These are phyloP conservation scores for Vidua chalybeata DNA, from an alignment of 2,113 vertebrate genomes.

Conservation along the genomic window DNA sequence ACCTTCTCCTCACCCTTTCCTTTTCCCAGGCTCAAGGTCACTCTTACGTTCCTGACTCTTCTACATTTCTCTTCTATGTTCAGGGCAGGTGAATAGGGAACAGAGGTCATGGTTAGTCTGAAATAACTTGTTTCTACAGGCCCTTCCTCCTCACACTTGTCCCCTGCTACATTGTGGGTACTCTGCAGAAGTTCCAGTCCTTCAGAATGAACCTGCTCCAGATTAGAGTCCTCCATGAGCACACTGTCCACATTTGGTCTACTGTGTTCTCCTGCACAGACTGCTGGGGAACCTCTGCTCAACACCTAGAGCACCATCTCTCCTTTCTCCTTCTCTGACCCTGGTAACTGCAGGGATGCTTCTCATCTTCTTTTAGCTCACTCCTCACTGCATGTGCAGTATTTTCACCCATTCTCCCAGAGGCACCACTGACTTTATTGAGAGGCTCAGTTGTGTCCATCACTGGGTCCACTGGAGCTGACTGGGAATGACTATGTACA, in stretches of 20 bases:
- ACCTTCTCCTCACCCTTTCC: not conserved
- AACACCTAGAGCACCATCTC: fast-evolving
- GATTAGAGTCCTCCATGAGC: not conserved
- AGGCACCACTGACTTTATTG: not conserved
- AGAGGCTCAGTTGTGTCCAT: not conserved
- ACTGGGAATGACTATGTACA: not conserved
- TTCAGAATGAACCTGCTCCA: not conserved
- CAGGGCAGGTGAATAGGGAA: fast-evolving
- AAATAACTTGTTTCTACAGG: not conserved
- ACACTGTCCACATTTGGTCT: not conserved
- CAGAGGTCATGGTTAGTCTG: not conserved
- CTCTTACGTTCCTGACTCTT: not conserved
- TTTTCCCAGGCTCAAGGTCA: not conserved
- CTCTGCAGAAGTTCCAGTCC: not conserved
- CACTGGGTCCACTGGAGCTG: fast-evolving
- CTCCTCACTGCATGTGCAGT: not conserved
- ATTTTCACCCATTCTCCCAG: not conserved
- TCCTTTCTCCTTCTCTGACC: not conserved
- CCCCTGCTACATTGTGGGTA: not conserved
- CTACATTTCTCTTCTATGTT: not conserved
- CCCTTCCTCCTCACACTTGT: not conserved
- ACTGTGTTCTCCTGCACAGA: fast-evolving
- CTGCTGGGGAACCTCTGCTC: not conserved
- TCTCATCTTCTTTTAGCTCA: not conserved
- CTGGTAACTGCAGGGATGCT: not conserved